Conservation (phyloP, 2,888 invertebrate genomes). For the Plusia festucae region DNA sequence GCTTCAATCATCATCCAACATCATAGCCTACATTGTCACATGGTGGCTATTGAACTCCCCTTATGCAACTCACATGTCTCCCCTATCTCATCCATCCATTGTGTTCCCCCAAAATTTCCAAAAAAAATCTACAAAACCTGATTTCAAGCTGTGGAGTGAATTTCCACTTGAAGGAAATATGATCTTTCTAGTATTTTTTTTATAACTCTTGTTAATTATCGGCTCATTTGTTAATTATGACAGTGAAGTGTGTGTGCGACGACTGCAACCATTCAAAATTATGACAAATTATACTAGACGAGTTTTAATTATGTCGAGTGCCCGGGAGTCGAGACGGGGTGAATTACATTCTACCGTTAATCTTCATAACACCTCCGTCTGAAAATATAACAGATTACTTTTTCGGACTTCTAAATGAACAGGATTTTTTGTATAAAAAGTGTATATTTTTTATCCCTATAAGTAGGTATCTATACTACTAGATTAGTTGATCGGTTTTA, state of each 20-base stretch:
- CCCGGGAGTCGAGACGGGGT: constrained; percentile 5
- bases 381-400: neutral
- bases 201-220: neutral
- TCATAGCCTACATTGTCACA: too few species aligned
- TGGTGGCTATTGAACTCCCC: too few species aligned
- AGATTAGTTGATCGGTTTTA: too few species aligned
- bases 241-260: neutral
- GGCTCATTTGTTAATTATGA: neutral
- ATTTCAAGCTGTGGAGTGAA: neutral
- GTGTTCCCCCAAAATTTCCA: too few species aligned
- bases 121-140: too few species aligned
- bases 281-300: neutral
- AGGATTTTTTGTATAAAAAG: neutral
- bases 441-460: too few species aligned
- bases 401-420: neutral
- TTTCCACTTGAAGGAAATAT: neutral
- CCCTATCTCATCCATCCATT: too few species aligned
- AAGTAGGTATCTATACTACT: too few species aligned
- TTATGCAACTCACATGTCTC: too few species aligned
- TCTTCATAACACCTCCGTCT: constrained; percentile 3
- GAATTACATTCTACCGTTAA: neutral
- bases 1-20: too few species aligned
- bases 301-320: neutral
- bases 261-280: neutral
- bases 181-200: too few species aligned